Base-by-base conservation (phyloP, 2,797 vertebrate genomes). In the Cichlasoma orientale region DNA sequence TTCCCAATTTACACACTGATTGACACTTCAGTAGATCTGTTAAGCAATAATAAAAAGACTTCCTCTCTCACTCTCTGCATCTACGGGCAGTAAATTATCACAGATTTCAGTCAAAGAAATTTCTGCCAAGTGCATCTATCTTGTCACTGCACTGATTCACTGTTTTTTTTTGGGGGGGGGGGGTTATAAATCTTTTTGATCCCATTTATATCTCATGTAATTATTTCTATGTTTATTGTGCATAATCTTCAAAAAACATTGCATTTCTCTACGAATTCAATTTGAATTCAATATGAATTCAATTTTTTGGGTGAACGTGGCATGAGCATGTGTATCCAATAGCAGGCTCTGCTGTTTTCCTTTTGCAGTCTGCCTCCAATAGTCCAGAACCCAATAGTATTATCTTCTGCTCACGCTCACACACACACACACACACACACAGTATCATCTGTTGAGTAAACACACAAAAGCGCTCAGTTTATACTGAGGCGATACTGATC, bases 11-110 rank as follows among this genome's bases (percentile, higher is more conserved):
- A 52, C 44, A 72, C 29, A 72, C 4, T 14, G 76, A 74, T 36
- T 75, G 82, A 81, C 78, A 79, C 36, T 29, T 80, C 57, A 56
- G 57, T 52, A 38, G 25, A 55, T 29, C 61, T 66, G 52, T 16
- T 44, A 36, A 75, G 50, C 2, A 56, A 56, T 25, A 75, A 56
- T n/a, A 25, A 68, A 55, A 36, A 4, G 41, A 75, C 2, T 63
- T 13, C 44, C 68, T 74, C 19, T 27, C 9, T 38, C 14, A 29
- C 27, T 31, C 18, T 14, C 36, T 47, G 10, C 25, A 14, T 69
- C 31, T 3, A 19, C 72, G n/a, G 7, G 74, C 36, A 54, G 25
- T 7, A 23, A 82, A 53, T 54, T 3, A 71, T 58, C 56, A 75
- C 44, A 68, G 41, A 72, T 33, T 72, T 58, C 57, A 53, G 47